Conservation (phyloP, 2,888 invertebrate genomes). For the Stratiomys singularior region DNA sequence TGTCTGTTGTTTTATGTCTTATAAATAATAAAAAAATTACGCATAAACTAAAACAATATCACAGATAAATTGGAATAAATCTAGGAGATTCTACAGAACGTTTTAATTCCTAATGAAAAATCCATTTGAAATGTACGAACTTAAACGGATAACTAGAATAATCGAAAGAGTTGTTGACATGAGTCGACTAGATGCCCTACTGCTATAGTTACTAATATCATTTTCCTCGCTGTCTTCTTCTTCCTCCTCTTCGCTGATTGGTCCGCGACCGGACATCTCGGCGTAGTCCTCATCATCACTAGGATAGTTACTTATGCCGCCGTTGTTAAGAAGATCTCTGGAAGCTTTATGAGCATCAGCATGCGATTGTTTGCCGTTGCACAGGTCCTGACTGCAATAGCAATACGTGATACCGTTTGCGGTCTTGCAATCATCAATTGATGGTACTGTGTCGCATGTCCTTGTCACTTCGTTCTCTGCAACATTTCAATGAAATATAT, state of each 20-base stretch:
- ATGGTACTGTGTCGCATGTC: slow-evolving; percentile 49
- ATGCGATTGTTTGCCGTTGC: slow-evolving; percentile 49
- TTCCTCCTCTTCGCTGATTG: slow-evolving; percentile 15
- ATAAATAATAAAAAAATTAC: slow-evolving; percentile 28
- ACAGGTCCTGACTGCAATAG: slow-evolving; percentile 50
- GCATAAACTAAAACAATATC: slow-evolving; percentile 50
- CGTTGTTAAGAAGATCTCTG: slow-evolving; percentile 21
- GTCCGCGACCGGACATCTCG: slow-evolving; percentile 49
- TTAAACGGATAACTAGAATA: slow-evolving; percentile 25
- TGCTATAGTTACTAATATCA: slow-evolving; percentile 23
- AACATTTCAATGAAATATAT: neutral
- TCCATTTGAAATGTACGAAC: neutral
- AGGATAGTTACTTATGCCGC: slow-evolving; percentile 44
- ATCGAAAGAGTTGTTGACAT: neutral
- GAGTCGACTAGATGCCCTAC: slow-evolving; percentile 42
- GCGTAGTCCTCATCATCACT: slow-evolving; percentile 51
- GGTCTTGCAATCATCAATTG: slow-evolving; percentile 51
- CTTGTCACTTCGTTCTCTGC: slow-evolving; percentile 41
- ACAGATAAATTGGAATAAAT: slow-evolving; percentile 53
- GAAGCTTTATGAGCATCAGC: slow-evolving; percentile 50
- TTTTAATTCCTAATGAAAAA: slow-evolving; percentile 7
- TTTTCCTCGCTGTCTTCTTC: slow-evolving; percentile 27
- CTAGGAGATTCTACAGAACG: slow-evolving; percentile 38
- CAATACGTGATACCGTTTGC: slow-evolving; percentile 52
- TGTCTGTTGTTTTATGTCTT: slow-evolving; percentile 22